phyloP scores from a whole-genome alignment of 2,888 invertebrate genomes.

The Maniola hyperantus region DNA sequence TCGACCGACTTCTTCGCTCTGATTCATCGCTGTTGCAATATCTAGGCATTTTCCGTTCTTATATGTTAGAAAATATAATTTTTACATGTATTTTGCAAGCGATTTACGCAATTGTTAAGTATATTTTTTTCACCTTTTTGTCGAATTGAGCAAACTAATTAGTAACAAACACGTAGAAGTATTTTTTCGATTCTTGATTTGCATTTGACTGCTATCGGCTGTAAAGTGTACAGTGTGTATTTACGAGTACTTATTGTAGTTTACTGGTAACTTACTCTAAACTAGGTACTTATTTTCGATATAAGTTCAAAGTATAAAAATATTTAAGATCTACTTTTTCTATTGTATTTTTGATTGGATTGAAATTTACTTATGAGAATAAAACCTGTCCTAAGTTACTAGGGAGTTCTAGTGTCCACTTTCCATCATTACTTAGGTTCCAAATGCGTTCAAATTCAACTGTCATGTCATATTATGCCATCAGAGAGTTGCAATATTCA shows the following conservation, averaged over 20 bases:
- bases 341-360: no score
- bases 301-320: no score
- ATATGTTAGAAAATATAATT: conserved; percentile 12
- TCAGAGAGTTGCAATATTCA: no score
- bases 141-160: not conserved
- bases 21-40: conserved; percentile 36
- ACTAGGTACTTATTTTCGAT: no score
- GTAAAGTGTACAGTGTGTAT: not conserved
- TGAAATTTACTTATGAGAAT: no score
- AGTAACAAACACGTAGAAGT: not conserved
- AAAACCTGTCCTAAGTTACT: no score
- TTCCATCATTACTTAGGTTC: no score
- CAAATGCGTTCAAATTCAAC: no score
- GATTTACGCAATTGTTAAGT: not conserved
- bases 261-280: not conserved
- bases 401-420: no score
- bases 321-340: no score
- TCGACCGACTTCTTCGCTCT: conserved; percentile 39
- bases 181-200: not conserved
- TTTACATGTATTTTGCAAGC: conserved; percentile 5
- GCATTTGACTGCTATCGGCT: not conserved
- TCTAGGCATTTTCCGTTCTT: conserved; percentile 4
- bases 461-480: no score
- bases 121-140: not conserved
- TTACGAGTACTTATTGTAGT: no score